Conservation (phyloP, 2,797 vertebrate species). For the Spinus pinus region DNA sequence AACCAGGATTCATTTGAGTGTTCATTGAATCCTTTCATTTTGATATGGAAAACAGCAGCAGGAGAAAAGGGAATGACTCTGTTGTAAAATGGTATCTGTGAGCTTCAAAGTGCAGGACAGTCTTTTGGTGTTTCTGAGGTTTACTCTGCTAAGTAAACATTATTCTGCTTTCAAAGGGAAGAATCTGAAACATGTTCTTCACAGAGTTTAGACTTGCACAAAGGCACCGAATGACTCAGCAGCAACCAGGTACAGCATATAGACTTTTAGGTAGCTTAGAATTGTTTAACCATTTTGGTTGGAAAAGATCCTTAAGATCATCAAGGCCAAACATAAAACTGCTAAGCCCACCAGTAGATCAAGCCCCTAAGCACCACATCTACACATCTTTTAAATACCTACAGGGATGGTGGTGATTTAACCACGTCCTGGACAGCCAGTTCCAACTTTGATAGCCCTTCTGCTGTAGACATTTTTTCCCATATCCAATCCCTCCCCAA, state of each 20-base stretch:
- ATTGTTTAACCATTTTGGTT: background rate
- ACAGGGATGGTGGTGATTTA: background rate
- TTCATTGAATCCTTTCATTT: background rate
- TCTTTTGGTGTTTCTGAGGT: slow-evolving; percentile 5
- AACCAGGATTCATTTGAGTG: background rate
- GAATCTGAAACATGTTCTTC: background rate
- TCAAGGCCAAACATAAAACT: background rate
- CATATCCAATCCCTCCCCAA: background rate
- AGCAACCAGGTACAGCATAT: background rate
- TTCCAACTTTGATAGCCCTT: background rate
- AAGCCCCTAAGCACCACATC: background rate
- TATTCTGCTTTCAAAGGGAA: background rate
- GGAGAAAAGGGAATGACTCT: background rate
- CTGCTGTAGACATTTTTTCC: background rate
- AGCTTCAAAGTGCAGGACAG: background rate
- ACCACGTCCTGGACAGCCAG: background rate
- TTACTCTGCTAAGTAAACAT: background rate
- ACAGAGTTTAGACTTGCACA: background rate
- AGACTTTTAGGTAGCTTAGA: background rate
- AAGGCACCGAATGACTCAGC: background rate
- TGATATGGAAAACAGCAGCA: background rate
- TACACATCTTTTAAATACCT: background rate
- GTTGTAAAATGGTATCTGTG: background rate
- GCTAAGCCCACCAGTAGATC: background rate
- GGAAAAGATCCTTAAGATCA: background rate